Evolutionary conservation across 2,888 invertebrate genomes (phyloP).

Genomic region (Leucophenga montana): DNA sequence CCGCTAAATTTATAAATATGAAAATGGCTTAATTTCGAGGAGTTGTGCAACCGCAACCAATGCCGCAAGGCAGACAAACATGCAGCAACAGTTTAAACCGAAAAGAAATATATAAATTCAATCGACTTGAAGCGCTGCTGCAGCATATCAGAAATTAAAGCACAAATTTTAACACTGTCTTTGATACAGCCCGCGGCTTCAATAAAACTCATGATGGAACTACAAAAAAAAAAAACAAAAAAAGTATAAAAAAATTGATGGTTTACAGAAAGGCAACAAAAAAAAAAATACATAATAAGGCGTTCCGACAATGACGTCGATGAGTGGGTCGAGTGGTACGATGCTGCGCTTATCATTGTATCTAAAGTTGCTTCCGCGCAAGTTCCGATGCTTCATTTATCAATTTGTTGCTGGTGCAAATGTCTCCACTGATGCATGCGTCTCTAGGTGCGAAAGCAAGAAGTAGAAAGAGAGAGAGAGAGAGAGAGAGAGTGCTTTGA

Average conservation of each 20-base stretch:
- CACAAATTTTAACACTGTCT: constrained; percentile 63
- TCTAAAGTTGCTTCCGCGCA: constrained; percentile 25
- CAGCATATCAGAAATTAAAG: constrained; percentile 63
- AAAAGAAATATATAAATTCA: not conserved
- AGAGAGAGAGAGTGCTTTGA: constrained; percentile 25
- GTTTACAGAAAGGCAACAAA: not conserved
- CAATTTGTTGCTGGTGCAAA: constrained; percentile 40
- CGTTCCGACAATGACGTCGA: constrained; percentile 5
- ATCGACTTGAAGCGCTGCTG: constrained; percentile 45
- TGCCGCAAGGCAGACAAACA: constrained; percentile 15
- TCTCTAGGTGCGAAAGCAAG: constrained; percentile 30
- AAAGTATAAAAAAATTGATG: not conserved
- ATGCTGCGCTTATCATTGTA: constrained; percentile 24
- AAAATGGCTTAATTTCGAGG: constrained; percentile 64
- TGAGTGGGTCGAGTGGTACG: too few relatives aligned
- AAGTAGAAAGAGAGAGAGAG: constrained; percentile 52
- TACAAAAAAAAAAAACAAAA: constrained; percentile 13
- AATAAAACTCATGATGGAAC: constrained; percentile 23
- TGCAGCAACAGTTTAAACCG: constrained; percentile 6
- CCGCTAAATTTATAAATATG: constrained; percentile 63
- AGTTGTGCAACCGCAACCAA: constrained; percentile 28
- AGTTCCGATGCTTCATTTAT: constrained; percentile 53
- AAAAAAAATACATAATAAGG: constrained; percentile 16
- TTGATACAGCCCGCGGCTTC: constrained; percentile 8
- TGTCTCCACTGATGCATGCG: constrained; percentile 10